Percentiles rank a stretch among this genome's conserved stretches.
Conservation (phyloP, 2,797 vertebrate species). For the Pangasius mekongensis region DNA sequence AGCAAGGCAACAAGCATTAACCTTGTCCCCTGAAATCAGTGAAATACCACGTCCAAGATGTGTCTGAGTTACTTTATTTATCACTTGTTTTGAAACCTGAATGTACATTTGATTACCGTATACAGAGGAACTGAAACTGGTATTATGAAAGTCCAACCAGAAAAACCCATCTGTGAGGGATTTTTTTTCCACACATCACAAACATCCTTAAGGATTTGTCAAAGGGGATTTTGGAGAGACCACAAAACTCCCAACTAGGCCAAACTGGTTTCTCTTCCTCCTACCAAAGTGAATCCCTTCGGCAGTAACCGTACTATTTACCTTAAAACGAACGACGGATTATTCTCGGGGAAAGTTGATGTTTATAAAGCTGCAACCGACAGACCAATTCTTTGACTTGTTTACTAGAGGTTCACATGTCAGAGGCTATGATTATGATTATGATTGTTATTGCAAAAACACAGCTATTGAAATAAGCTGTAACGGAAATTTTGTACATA, state of each 20-base stretch:
- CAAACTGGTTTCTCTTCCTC: conserved; percentile 10
- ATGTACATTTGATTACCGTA: not conserved
- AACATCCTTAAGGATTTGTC: not conserved
- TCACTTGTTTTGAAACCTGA: not conserved
- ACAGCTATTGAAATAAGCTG: not conserved
- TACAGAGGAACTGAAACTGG: not conserved
- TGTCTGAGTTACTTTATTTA: not conserved
- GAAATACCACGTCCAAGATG: not conserved
- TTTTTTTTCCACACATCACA: not conserved
- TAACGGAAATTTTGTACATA: not conserved
- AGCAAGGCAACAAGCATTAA: not conserved
- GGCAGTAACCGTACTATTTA: not conserved
- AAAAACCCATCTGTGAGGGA: not conserved
- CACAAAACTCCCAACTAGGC: conserved; percentile 10
- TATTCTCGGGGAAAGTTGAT: not conserved
- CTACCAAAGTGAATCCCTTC: not conserved
- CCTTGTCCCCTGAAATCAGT: not conserved
- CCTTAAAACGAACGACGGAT: not conserved
- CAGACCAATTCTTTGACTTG: not conserved
- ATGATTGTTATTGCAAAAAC: not conserved
- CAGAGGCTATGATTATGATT: not conserved
- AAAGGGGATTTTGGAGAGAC: conserved; percentile 19
- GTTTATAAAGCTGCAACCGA: not conserved
- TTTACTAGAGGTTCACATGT: not conserved
- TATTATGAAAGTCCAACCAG: not conserved